A percentile compares a stretch with the other conserved stretches of the same genome.
Evolutionary conservation across 2,113 vertebrate species (phyloP).

Genomic region (Leucosticte australis): DNA sequence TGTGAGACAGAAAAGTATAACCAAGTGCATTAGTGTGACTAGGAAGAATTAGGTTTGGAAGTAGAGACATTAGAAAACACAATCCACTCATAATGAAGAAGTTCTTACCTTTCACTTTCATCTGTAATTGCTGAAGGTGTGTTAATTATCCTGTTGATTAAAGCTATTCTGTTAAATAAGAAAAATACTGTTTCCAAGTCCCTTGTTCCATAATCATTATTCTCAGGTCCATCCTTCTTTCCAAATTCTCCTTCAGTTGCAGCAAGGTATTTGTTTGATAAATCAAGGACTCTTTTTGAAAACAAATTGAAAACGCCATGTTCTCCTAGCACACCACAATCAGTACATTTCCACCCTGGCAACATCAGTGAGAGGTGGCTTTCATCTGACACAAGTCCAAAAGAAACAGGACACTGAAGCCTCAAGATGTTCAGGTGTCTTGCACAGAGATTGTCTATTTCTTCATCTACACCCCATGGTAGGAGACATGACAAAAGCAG

Average conservation of each 20-base stretch:
- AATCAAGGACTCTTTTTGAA: conserved; percentile 74
- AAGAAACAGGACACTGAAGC: conserved; percentile 63
- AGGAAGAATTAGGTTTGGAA: background rate
- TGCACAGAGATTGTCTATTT: conserved; percentile 69
- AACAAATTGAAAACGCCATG: conserved; percentile 56
- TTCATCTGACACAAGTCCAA: conserved; percentile 68
- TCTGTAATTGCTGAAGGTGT: conserved; percentile 38
- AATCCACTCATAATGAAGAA: background rate
- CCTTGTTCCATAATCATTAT: background rate
- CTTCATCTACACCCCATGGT: conserved; percentile 77
- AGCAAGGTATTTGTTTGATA: conserved; percentile 71
- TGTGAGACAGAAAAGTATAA: background rate
- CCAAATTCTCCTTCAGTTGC: conserved; percentile 33
- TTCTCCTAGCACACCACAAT: background rate
- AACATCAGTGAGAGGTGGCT: conserved; percentile 70
- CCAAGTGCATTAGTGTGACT: accelerated
- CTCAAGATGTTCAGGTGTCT: conserved; percentile 58
- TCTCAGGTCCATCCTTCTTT: background rate
- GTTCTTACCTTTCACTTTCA: conserved; percentile 70
- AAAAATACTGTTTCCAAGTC: conserved; percentile 36
- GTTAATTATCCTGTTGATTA: conserved; percentile 69
- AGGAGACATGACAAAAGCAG: conserved; percentile 78
- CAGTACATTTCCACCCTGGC: conserved; percentile 65
- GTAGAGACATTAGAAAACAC: background rate
- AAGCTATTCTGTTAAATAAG: conserved; percentile 71